Percentiles rank a stretch among this genome's conserved stretches.
phyloP scores from a whole-genome alignment of 2,113 vertebrate genomes.

The Procapra przewalskii region DNA sequence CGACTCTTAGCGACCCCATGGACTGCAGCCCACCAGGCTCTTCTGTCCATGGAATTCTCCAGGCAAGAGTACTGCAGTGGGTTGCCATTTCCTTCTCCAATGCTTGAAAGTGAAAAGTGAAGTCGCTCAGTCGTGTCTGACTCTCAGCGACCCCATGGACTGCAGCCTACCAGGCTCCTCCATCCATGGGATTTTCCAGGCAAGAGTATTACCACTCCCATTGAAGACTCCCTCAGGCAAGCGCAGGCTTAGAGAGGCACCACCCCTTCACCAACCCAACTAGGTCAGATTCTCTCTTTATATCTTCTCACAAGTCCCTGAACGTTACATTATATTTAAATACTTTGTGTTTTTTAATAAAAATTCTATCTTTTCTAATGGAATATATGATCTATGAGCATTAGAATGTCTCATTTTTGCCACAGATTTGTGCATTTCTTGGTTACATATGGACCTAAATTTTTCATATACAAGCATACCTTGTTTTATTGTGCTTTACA shows the following conservation, averaged over 20 bases:
- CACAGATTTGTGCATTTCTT: background rate
- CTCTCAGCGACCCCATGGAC: no score
- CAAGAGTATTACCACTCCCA: background rate
- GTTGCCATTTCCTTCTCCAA: no score
- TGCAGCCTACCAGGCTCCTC: no score
- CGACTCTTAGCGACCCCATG: no score
- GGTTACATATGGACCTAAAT: background rate
- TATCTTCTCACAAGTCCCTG: background rate
- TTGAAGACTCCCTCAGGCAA: background rate
- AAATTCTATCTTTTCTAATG: background rate
- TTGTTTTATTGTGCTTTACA: background rate
- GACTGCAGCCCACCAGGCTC: no score
- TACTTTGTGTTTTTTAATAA: background rate
- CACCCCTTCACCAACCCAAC: rapidly evolving
- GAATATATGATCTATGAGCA: background rate
- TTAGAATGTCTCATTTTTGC: background rate
- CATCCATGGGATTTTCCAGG: no score
- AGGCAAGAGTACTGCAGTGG: no score
- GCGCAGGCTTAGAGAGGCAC: background rate
- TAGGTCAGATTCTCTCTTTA: background rate
- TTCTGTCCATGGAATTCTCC: no score
- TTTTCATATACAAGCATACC: background rate
- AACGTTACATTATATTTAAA: background rate
- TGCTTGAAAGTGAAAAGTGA: no score
- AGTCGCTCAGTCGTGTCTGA: no score